Conservation (phyloP, 2,888 invertebrate species). For the Troilus luridus region DNA sequence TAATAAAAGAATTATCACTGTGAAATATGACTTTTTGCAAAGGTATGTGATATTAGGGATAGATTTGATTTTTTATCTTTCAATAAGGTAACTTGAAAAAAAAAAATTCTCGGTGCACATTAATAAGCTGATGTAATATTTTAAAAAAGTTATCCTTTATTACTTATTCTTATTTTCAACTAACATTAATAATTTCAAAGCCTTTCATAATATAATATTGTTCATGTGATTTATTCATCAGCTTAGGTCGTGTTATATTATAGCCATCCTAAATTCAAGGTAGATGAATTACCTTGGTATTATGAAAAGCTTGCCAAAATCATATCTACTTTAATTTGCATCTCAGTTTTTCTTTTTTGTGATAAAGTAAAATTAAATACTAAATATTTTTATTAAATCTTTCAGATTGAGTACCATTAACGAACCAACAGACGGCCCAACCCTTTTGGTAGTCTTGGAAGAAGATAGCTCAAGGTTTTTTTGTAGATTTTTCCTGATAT, state of each 20-base stretch:
- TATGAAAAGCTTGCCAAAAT: background rate
- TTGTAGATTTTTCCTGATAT: background rate
- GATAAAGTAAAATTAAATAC: background rate
- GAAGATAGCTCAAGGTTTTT: conserved; percentile 37
- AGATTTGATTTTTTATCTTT: too few relatives aligned
- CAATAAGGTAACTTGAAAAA: too few relatives aligned
- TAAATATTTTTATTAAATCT: background rate
- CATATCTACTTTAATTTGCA: background rate
- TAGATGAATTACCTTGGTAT: background rate
- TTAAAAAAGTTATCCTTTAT: too few relatives aligned
- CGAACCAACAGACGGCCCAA: background rate
- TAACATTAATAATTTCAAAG: too few relatives aligned
- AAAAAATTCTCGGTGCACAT: too few relatives aligned
- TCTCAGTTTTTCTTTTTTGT: background rate
- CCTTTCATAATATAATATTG: too few relatives aligned
- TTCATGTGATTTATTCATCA: too few relatives aligned
- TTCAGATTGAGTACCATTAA: background rate
- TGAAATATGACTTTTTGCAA: too few relatives aligned
- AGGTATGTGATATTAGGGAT: too few relatives aligned
- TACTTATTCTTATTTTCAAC: too few relatives aligned
- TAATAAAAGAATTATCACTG: too few relatives aligned
- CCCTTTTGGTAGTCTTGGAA: background rate
- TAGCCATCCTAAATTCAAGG: background rate
- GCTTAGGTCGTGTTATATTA: background rate
- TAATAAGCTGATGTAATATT: too few relatives aligned